Conservation (phyloP, 2,113 vertebrate species). For the Xyrauchen texanus region DNA sequence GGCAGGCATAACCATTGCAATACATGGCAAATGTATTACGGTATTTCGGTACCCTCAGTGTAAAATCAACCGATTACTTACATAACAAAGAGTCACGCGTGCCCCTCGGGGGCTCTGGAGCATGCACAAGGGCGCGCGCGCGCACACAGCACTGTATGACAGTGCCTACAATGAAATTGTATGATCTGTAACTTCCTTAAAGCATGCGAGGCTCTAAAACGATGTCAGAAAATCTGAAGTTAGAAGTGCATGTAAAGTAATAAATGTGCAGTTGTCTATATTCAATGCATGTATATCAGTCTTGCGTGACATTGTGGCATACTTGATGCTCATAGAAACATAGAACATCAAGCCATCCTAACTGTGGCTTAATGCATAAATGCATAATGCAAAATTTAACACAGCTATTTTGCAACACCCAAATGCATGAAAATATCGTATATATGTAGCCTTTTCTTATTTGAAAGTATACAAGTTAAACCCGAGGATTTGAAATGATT, state of each 20-base stretch:
- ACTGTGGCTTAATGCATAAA: no score
- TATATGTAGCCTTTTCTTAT: no score
- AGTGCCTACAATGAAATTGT: background rate
- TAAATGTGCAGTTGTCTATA: background rate
- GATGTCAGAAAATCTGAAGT: background rate
- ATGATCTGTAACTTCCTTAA: background rate
- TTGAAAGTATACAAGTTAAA: no score
- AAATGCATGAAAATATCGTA: no score
- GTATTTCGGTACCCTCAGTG: background rate
- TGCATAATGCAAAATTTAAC: no score
- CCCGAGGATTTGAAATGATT: no score
- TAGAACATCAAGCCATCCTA: no score
- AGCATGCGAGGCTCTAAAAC: background rate
- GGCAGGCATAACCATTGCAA: background rate
- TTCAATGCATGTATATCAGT: background rate
- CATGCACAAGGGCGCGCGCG: background rate
- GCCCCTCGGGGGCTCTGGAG: background rate
- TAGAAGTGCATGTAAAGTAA: background rate
- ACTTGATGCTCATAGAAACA: no score
- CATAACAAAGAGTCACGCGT: slow-evolving; percentile 4
- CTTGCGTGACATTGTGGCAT: no score
- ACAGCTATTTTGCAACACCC: no score
- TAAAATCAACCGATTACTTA: background rate
- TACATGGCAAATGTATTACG: slow-evolving; percentile 3
- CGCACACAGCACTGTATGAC: background rate